Base-by-base conservation (phyloP, 37 sponge, comb jelly and placozoan species). In the Oscarella lobularis region DNA sequence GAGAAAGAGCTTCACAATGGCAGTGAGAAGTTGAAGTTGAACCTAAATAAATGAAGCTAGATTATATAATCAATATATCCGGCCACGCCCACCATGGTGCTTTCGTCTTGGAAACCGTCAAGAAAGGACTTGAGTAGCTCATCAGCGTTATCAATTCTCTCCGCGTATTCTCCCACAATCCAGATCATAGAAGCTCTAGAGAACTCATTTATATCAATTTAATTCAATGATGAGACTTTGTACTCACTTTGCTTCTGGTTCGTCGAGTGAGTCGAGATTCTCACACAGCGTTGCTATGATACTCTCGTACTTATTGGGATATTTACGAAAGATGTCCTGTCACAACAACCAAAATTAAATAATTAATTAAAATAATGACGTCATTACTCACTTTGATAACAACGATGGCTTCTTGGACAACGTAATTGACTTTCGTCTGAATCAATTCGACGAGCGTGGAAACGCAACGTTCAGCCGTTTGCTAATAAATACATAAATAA, bases 131-230 rank as follows among this genome's bases (percentile, higher is more conserved):
- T 65, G 36, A 97, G 88, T 0, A 93, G 84, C 33, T 97, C 98
- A 74, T 83, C 91, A 2, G 89, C 91, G 38, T 83, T 88, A 74
- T 97, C 98, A 74, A 97, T 97, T 0, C 98, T 76, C 79, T 97
- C 98, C 33, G 90, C 92, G 67, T 97, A 97, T 80, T 97, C 98
- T 69, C 98, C 98, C 38, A 97, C 70, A 33, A 97, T 97, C 98
- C 98, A 97, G 38, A 97, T 97, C 98, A 97, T 97, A 1, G 94
- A 90, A 27, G 98, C 98, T 38, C 98, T 90, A 81, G 2, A 60
- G 36, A 9, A 48, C 6, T 32, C 9, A 48, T 20, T 27, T 48
- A 48, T 48, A 48, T 48, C 14, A 9, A 48, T 48, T 48, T 27
- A 48, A 75, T 36, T 31, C 29, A 5, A 14, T 38, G 3, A 27